Base-by-base conservation (phyloP, 2,797 vertebrate species). In the Rhadinocentrus ornatus region DNA sequence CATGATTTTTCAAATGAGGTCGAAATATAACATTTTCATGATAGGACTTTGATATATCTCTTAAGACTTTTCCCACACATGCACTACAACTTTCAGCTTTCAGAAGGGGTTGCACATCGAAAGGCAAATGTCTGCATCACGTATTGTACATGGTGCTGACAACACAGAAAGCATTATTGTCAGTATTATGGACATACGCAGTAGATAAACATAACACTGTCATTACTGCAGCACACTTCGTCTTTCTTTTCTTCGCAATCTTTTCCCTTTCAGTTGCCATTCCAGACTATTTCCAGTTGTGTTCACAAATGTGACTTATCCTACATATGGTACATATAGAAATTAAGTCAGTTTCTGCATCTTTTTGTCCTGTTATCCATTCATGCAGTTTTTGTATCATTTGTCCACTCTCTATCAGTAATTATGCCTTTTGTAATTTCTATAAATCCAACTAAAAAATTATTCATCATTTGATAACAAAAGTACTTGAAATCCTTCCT, bases 381-480 rank as follows among this genome's bases (percentile, higher is more conserved):
- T 44, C 41, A 44, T 44, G 41, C 2, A 44, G 41, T 44, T 44
- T 18, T 44, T 20, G 16, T 44, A n/a, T n/a, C n/a, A n/a, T n/a
- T n/a, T n/a, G 6, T 52, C 24, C 58, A 22, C 58, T 60, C 2
- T 60, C 22, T 22, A 10, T 12, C 4, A 20, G 39, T 44, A 20
- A 32, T 15, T 41, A 22, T 26, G 4, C n/a, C 27, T 2, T 37
- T 34, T 27, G n/a, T 52, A 9, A 35, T 24, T 29, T 9, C 46
- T 31, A 31, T 20, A 11, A 64, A 46, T 60, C 2, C 4, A 39
- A 63, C 54, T 8, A 13, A 74, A 70, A 31, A 75, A 78, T 65
- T 3, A 66, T 37, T 75, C 39, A 61, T 31, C 27, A 41, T 50
- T 57, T 13, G 32, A 31, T 57, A 27, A 60, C 7, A 65, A 65